Base-by-base conservation (phyloP, 2,888 invertebrate genomes). In the Palloptera scutellata region DNA sequence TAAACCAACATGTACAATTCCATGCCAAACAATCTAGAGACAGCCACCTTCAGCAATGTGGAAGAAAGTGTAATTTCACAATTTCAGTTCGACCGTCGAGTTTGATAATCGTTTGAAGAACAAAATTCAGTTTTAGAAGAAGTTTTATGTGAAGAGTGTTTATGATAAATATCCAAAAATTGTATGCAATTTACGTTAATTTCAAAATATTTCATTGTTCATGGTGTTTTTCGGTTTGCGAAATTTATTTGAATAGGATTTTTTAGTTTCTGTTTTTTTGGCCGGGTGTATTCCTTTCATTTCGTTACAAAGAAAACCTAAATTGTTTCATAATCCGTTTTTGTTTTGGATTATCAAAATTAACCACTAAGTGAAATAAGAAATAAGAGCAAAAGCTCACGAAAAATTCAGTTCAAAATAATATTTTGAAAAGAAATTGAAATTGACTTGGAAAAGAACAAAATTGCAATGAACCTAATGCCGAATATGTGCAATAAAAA, bases 401-500 rank as follows among this genome's bases (percentile, higher is more conserved):
- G 30, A 30, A 30, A 30, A 4, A 30, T 6, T 30, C 1, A 30
- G 19, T 55, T 30, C 12, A 13, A n/a, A 55, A 12, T 55, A 13
- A 30, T 40, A n/a, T n/a, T n/a, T n/a, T n/a, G n/a, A n/a, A n/a
- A n/a, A n/a, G n/a, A n/a, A n/a, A n/a, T n/a, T n/a, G n/a, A n/a
- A n/a, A n/a, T 55, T 17, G n/a, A 54, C 48, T 61, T 63, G 11
- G 43, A 55, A 52, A 53, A 67, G 54, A 30, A 30, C 30, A 30
- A 30, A 30, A 69, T 70, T 76, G 79, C 75, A 69, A 81, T 80
- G 80, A 79, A 79, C 78, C 80, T 76, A 73, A 75, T 74, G 75
- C 72, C 76, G 73, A 79, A 84, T 79, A 84, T 83, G 84, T 81
- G 82, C 79, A 77, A 78, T 70, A 81, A 81, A 80, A 79, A 81